Evolutionary conservation across 1,140 invertebrate species (phyloP).

Genomic region (Probaryconus sp.): DNA sequence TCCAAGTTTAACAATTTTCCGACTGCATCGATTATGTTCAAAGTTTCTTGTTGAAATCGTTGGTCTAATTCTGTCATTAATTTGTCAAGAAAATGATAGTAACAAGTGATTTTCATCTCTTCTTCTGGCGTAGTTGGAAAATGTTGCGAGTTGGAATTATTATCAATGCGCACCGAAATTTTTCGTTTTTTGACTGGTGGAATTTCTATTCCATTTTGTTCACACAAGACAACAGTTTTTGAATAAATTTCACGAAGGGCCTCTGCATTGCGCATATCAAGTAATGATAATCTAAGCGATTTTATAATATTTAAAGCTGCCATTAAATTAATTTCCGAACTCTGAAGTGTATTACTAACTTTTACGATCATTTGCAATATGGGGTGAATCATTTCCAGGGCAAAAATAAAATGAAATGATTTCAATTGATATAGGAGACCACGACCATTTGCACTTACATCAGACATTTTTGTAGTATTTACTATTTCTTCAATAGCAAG

Average conservation of each 20-base stretch:
- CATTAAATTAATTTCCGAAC: too few relatives aligned
- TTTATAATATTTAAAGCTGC: too few relatives aligned
- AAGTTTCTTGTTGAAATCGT: slow-evolving; percentile 19
- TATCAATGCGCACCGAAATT: slow-evolving; percentile 5
- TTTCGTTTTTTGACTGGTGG: background rate
- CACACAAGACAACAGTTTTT: background rate
- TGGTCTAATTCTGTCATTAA: slow-evolving; percentile 15
- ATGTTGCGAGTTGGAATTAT: slow-evolving; percentile 12
- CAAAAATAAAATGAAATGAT: slow-evolving; percentile 19
- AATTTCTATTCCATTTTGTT: slow-evolving; percentile 12
- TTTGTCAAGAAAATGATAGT: slow-evolving; percentile 15
- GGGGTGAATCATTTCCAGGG: slow-evolving; percentile 14
- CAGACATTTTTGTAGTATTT: slow-evolving; percentile 1
- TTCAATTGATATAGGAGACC: slow-evolving; percentile 22
- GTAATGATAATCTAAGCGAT: too few relatives aligned
- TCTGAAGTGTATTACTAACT: slow-evolving; percentile 7
- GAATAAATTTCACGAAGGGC: too few relatives aligned
- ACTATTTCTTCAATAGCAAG: slow-evolving; percentile 32
- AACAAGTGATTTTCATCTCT: too few relatives aligned
- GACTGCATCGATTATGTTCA: slow-evolving; percentile 19
- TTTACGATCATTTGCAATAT: slow-evolving; percentile 3
- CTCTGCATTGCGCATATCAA: too few relatives aligned
- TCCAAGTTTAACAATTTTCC: slow-evolving; percentile 7
- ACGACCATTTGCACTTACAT: slow-evolving; percentile 6
- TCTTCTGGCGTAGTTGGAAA: too few relatives aligned